Base-by-base conservation (phyloP, 2,888 invertebrate species). In the Oxyteleia sp. region DNA sequence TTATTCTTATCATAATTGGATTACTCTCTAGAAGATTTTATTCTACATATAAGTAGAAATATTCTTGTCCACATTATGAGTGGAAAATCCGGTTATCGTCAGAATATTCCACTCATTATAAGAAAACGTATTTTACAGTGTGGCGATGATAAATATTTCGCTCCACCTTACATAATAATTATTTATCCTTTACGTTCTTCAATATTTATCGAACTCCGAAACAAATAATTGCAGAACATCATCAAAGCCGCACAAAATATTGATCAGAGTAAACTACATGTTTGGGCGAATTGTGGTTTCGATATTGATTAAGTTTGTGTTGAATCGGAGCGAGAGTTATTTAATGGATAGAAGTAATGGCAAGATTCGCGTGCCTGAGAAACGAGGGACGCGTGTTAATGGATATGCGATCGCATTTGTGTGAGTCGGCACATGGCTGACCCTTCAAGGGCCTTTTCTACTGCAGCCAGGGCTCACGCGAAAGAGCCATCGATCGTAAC, bases 401-500 rank as follows among this genome's bases (percentile, higher is more conserved):
- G 85, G 82, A 71, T 47, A 51, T 49, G 68, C 72, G 59, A 55
- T 63, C 74, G 71, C 49, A 41, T 74, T 79, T 29, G 82, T 79
- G 84, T 75, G 82, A 71, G 80, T 72, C 59, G 69, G 47, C 82
- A 71, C 76, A 74, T 57, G 82, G 59, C 84, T 80, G 85, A 82
- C 84, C 84, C 84, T 84, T 84, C 82, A 84, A 85, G 85, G 85
- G 84, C 82, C 82, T 72, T 85, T 85, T 85, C 84, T 78, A 84
- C 85, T 84, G 78, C 74, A 79, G 61, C 57, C 26, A 20, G 51
- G 68, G n/a, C 74, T 86, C 83, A 82, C 79, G 83, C 80, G 74
- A 86, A 74, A 82, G 32, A 49, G 57, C 49, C 76, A 86, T 86
- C 82, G 83, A 86, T 86, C 76, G 78, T 45, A 38, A 35, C 45